Evolutionary conservation across 2,888 invertebrate genomes (phyloP).

Genomic region (Encarsia formosa): DNA sequence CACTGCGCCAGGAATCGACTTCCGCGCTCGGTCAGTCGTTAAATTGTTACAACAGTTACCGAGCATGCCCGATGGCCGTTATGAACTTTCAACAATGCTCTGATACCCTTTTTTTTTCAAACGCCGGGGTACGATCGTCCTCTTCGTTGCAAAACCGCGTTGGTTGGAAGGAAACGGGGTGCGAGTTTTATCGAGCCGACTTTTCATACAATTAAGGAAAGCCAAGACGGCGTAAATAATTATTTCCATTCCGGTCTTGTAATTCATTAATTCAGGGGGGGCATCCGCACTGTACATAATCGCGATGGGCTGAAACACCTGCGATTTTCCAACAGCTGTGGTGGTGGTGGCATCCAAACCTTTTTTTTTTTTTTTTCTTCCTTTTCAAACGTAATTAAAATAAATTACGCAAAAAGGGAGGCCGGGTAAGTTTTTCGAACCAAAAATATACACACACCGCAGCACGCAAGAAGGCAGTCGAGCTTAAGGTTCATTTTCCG

Average conservation of each 20-base stretch:
- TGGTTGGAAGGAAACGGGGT: background rate
- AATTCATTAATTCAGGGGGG: slow-evolving; percentile 27
- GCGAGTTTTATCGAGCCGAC: no score
- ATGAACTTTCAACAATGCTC: no score
- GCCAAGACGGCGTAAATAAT: slow-evolving; percentile 27
- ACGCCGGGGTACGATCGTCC: background rate
- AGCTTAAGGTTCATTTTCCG: slow-evolving; percentile 33
- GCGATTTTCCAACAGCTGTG: background rate
- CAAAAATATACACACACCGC: background rate
- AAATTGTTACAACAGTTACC: slow-evolving; percentile 23
- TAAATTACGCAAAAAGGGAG: background rate
- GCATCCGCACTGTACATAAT: slow-evolving; percentile 13
- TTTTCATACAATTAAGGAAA: slow-evolving; percentile 24
- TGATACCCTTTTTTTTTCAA: background rate
- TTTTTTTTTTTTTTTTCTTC: background rate
- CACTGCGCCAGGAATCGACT: slow-evolving; percentile 23
- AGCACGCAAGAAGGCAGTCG: background rate
- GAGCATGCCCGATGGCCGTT: background rate
- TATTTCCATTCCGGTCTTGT: slow-evolving; percentile 23
- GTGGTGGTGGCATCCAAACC: background rate
- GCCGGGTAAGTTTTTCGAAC: background rate
- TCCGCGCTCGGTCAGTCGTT: slow-evolving; percentile 22
- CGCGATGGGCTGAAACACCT: slow-evolving; percentile 5
- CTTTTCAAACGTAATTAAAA: background rate
- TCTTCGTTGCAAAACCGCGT: background rate